Conservation (phyloP, 2,113 vertebrate species). For the Gambusia holbrooki region DNA sequence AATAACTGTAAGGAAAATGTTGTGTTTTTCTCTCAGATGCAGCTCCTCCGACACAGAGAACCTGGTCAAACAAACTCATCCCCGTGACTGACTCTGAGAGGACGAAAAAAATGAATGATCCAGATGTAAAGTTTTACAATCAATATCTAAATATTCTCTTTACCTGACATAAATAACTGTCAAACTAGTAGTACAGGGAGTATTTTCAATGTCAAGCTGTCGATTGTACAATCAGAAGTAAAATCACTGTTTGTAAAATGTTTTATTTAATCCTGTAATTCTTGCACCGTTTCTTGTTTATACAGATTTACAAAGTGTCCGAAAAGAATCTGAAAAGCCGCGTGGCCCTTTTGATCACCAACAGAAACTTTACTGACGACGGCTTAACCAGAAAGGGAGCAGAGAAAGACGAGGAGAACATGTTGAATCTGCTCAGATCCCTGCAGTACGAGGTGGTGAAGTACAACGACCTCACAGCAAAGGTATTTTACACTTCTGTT, state of each 20-base stretch:
- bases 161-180: neutral
- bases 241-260: too few species aligned
- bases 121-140: slow-evolving; percentile 6
- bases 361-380: slow-evolving; percentile 69
- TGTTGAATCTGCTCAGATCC: slow-evolving; percentile 68
- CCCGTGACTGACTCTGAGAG: slow-evolving; percentile 23
- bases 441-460: slow-evolving; percentile 77
- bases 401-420: slow-evolving; percentile 73
- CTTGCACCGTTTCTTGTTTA: neutral
- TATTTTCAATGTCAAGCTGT: neutral
- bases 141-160: neutral
- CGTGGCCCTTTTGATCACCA: slow-evolving; percentile 84
- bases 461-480: slow-evolving; percentile 69
- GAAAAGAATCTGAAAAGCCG: slow-evolving; percentile 51
- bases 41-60: neutral
- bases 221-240: neutral
- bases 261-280: neutral
- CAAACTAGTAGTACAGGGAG: neutral
- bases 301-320: slow-evolving; percentile 76
- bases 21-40: neutral
- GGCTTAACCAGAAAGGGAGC: slow-evolving; percentile 62
- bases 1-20: neutral
- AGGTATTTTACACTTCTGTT: slow-evolving; percentile 66
- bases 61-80: slow-evolving; percentile 10
- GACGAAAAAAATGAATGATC: neutral